phyloP scores from a whole-genome alignment of 2,797 vertebrate genomes.

The Malacoraja senta region DNA sequence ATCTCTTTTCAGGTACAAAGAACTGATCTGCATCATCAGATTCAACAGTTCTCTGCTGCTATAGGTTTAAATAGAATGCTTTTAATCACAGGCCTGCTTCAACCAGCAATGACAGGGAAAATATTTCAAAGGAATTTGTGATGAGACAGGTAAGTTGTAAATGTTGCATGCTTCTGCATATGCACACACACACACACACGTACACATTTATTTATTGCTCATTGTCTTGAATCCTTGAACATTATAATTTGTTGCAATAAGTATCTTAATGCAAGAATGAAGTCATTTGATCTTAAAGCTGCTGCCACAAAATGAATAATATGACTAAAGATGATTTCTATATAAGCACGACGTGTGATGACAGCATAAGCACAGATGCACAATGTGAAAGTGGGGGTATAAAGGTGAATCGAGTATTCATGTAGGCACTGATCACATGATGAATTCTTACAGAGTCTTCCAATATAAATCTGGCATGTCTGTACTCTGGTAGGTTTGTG shows the following conservation, averaged over 20 bases:
- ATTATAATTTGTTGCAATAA: not conserved
- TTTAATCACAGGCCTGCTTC: constrained; percentile 65
- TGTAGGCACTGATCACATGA: too few species aligned
- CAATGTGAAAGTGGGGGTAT: too few species aligned
- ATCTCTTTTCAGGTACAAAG: constrained; percentile 56
- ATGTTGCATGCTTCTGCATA: not conserved
- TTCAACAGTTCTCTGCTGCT: constrained; percentile 66
- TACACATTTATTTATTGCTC: not conserved
- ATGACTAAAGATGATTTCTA: not conserved
- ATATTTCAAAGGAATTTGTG: constrained; percentile 59
- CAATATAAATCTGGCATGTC: not conserved
- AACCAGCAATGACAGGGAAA: constrained; percentile 55
- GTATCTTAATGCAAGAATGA: not conserved
- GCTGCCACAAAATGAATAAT: not conserved
- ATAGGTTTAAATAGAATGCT: constrained; percentile 64
- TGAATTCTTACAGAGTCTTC: not conserved
- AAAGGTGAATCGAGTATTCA: too few species aligned
- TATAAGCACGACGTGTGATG: not conserved
- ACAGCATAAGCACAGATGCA: not conserved
- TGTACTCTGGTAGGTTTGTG: not conserved
- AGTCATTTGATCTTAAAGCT: not conserved
- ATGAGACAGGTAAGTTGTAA: constrained; percentile 61
- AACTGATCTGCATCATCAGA: constrained; percentile 63
- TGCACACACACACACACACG: too few species aligned
- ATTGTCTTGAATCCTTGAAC: not conserved